These are phyloP conservation scores for Scomber scombrus DNA, from an alignment of 2,113 vertebrate species.

Conservation along the genomic window DNA sequence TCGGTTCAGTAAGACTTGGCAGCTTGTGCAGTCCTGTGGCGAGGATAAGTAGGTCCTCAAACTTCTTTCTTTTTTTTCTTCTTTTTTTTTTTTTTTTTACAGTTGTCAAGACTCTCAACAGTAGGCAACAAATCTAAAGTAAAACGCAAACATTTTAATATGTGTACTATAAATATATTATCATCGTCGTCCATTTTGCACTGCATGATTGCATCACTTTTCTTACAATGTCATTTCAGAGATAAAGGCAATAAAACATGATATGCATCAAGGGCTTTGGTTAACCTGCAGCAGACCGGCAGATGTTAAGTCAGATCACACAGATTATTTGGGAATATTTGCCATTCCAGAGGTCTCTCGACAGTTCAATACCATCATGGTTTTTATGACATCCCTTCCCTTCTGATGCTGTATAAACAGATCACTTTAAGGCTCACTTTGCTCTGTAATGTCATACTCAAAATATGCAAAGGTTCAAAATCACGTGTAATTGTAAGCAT, in stretches of 20 bases:
- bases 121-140: background rate
- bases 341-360: background rate
- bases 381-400: slow-evolving; percentile 31
- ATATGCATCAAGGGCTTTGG: slow-evolving; percentile 9
- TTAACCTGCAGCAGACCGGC: slow-evolving; percentile 30
- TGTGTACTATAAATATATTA: background rate
- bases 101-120: slow-evolving; percentile 15
- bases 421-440: slow-evolving; percentile 28
- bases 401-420: slow-evolving; percentile 23
- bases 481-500: slow-evolving; percentile 33
- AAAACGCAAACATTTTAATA: background rate
- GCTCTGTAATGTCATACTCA: background rate
- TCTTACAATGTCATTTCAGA: background rate
- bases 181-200: background rate
- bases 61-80: background rate
- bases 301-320: slow-evolving; percentile 46
- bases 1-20: slow-evolving; percentile 82
- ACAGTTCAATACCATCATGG: slow-evolving; percentile 8
- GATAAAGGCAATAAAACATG: background rate
- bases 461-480: slow-evolving; percentile 6
- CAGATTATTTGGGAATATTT: slow-evolving; percentile 9
- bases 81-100: slow-evolving; percentile 17
- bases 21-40: slow-evolving; percentile 47
- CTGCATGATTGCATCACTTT: background rate
- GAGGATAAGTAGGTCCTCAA: slow-evolving; percentile 54